Conservation (phyloP, 2,113 vertebrate genomes). For the Amphiprion ocellaris region DNA sequence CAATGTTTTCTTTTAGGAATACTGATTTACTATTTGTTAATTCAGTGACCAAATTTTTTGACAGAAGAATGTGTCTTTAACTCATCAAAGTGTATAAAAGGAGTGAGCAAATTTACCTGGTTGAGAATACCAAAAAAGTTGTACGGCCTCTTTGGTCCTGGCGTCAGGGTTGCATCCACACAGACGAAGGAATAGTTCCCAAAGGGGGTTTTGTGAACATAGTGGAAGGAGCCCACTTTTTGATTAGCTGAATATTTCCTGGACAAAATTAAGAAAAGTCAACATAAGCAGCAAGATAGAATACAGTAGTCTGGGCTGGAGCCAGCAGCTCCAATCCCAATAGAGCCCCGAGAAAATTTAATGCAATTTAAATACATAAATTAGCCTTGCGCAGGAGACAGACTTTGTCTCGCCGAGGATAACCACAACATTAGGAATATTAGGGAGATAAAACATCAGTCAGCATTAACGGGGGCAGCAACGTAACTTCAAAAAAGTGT, state of each 20-base stretch:
- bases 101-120: conserved; percentile 80
- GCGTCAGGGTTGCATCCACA: conserved; percentile 91
- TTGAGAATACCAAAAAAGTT: conserved; percentile 97
- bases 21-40: neutral
- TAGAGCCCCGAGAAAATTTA: conserved; percentile 15
- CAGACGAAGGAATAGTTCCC: conserved; percentile 98
- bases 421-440: conserved; percentile 32
- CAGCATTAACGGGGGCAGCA: conserved; percentile 22
- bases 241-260: conserved; percentile 95
- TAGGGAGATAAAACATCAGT: conserved; percentile 34
- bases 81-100: no score
- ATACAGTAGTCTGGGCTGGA: neutral
- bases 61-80: no score
- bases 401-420: conserved; percentile 19
- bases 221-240: conserved; percentile 94
- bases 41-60: no score
- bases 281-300: conserved; percentile 5
- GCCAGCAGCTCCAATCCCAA: conserved; percentile 15
- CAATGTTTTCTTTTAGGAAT: neutral
- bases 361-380: conserved; percentile 42
- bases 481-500: conserved; percentile 36
- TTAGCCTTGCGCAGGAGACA: neutral
- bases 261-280: conserved; percentile 57
- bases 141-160: conserved; percentile 95
- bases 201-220: conserved; percentile 91